Percentiles rank a stretch among this genome's conserved stretches.
Evolutionary conservation across 2,113 vertebrate genomes (phyloP).

Genomic region (Piaya cayana): DNA sequence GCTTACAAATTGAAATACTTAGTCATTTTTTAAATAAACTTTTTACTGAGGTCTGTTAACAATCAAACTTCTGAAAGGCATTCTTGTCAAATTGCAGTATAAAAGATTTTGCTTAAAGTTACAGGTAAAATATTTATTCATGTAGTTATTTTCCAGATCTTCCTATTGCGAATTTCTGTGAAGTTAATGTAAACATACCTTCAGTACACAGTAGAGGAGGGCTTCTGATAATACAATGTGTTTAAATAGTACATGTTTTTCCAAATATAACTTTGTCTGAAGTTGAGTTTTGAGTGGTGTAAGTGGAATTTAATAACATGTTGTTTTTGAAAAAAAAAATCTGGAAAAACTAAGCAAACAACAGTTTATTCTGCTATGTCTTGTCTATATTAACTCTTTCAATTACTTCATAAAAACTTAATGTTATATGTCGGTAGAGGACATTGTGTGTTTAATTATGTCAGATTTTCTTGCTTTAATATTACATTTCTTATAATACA

Average conservation of each 20-base stretch:
- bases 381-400: neutral
- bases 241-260: neutral
- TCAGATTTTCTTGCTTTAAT: neutral
- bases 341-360: neutral
- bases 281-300: neutral
- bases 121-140: neutral
- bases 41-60: neutral
- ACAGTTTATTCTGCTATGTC: neutral
- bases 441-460: neutral
- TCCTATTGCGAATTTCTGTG: neutral
- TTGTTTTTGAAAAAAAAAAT: neutral
- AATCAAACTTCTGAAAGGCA: neutral
- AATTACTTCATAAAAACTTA: neutral
- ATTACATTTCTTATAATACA: neutral
- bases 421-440: neutral
- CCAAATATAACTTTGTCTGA: neutral
- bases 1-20: neutral
- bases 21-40: neutral
- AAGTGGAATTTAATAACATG: neutral
- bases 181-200: neutral
- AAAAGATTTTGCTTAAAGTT: neutral
- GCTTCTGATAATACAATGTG: neutral
- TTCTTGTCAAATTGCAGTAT: neutral
- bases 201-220: neutral
- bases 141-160: neutral